phyloP scores from a whole-genome alignment of 2,113 vertebrate species.

The Labeo rohita region DNA sequence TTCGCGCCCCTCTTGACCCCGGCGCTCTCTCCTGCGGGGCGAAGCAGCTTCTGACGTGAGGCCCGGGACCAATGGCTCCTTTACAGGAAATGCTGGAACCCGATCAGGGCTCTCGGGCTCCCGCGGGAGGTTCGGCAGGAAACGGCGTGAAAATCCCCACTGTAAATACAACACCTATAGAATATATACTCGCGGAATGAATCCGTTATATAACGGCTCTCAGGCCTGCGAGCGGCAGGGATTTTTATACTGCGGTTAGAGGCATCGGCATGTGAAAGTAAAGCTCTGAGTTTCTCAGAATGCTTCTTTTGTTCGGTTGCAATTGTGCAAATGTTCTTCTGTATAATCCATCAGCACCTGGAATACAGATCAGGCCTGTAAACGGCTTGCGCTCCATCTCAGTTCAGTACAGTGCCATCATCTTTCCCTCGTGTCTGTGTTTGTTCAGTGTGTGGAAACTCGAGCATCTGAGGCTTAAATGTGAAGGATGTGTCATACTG shows the following conservation, averaged over 20 bases:
- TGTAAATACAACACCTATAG: constrained; percentile 56
- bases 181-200: constrained; percentile 19
- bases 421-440: not conserved
- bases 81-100: constrained; percentile 79
- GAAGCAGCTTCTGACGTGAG: not conserved
- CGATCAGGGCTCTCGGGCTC: constrained; percentile 72
- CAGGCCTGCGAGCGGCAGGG: constrained; percentile 50
- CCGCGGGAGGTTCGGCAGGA: constrained; percentile 66
- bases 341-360: constrained; percentile 72
- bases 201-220: constrained; percentile 14
- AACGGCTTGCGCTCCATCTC: constrained; percentile 61
- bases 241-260: constrained; percentile 40
- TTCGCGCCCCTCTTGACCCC: constrained; percentile 61
- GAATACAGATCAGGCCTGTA: constrained; percentile 70
- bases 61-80: constrained; percentile 74
- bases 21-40: not conserved
- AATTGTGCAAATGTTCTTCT: constrained; percentile 64
- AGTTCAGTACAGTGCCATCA: constrained; percentile 62
- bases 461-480: not conserved
- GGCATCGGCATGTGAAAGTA: constrained; percentile 63
- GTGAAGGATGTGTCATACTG: not conserved
- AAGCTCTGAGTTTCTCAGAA: constrained; percentile 68
- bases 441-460: not conserved
- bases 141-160: constrained; percentile 59
- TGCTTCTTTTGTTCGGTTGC: constrained; percentile 64